Percentiles rank a stretch among this genome's conserved stretches.
Evolutionary conservation across 2,797 vertebrate genomes (phyloP).

Genomic region (Phoeniculus purpureus): DNA sequence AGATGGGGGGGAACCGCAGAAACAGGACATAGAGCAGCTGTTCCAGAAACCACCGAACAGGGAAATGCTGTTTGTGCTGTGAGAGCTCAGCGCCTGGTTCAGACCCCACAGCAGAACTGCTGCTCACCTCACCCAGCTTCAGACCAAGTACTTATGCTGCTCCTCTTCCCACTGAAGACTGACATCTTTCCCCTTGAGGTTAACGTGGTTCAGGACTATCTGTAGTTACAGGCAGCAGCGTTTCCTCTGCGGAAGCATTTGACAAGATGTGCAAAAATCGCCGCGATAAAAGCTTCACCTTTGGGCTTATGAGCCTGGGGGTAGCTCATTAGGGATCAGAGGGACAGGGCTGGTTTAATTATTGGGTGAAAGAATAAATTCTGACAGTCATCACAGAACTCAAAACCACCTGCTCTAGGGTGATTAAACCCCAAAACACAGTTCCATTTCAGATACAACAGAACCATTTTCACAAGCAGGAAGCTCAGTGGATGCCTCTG

Average conservation of each 20-base stretch:
- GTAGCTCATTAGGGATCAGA: neutral
- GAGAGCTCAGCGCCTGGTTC: neutral
- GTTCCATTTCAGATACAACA: neutral
- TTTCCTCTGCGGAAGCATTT: slow-evolving; percentile 9
- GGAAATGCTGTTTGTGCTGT: slow-evolving; percentile 28
- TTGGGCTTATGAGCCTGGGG: neutral
- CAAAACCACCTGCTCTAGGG: neutral
- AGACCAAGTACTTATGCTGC: neutral
- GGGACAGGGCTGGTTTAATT: neutral
- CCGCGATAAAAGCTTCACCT: neutral
- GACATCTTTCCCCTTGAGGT: neutral
- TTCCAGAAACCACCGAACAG: slow-evolving; percentile 29
- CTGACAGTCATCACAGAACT: neutral
- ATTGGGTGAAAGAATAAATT: neutral
- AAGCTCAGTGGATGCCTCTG: neutral
- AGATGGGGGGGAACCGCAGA: neutral
- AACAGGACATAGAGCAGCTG: slow-evolving; percentile 49
- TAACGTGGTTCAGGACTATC: neutral
- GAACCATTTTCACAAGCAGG: neutral
- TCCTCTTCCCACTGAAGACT: slow-evolving; percentile 7
- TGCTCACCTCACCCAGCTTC: neutral
- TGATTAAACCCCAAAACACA: neutral
- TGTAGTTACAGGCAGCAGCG: slow-evolving; percentile 9
- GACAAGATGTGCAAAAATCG: neutral
- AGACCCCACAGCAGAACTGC: neutral